Evolutionary conservation across 2,797 vertebrate genomes (phyloP).

Genomic region (Onychomys arenicola): DNA sequence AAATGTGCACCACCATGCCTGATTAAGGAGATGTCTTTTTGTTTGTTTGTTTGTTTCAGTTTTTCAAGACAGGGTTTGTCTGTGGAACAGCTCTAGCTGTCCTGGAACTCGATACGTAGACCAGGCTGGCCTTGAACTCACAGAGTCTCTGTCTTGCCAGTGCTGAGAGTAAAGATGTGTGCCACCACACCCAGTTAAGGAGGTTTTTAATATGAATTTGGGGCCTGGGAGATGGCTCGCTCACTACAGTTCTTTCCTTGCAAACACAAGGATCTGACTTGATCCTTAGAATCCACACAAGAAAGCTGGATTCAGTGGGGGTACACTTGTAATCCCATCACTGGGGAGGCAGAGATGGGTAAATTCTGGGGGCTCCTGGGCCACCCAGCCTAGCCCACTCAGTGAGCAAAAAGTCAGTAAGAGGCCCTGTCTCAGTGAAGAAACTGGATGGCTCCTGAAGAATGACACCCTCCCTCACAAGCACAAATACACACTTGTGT

Average conservation of each 20-base stretch:
- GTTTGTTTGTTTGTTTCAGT: not conserved
- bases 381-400: not conserved
- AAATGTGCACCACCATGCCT: not conserved
- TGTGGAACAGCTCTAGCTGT: not conserved
- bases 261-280: not conserved
- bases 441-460: not conserved
- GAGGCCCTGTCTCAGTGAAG: not conserved
- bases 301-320: not conserved
- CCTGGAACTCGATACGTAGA: not conserved
- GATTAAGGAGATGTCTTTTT: not conserved
- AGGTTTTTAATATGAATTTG: not conserved
- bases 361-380: not conserved
- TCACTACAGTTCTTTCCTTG: not conserved
- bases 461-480: not conserved
- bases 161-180: not conserved
- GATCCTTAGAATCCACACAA: not conserved
- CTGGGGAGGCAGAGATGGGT: not conserved
- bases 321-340: not conserved
- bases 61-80: not conserved
- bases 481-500: rapidly evolving
- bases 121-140: not conserved
- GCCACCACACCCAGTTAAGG: not conserved
- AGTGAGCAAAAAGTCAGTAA: not conserved
- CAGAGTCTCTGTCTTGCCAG: not conserved
- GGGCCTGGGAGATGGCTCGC: not conserved